These are phyloP conservation scores for Montipora cactus DNA, from an alignment of 64 coral and sea anemone species.

Conservation along the genomic window DNA sequence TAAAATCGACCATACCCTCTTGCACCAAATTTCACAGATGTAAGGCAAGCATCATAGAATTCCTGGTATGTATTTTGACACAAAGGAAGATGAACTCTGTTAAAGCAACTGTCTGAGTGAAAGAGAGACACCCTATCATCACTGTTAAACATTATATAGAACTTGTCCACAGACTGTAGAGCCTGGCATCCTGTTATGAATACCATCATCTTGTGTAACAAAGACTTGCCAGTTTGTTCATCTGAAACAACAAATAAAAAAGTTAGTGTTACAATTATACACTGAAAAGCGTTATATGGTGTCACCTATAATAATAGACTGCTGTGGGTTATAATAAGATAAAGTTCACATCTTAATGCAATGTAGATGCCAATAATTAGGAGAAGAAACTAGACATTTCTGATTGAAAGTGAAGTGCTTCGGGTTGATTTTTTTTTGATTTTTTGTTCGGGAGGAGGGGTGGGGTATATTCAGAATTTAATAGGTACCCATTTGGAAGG, in stretches of 20 bases:
- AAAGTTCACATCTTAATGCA: conserved; percentile 10
- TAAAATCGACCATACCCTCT: conserved; percentile 42
- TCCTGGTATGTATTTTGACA: conserved; percentile 38
- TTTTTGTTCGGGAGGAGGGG: conserved; percentile 11
- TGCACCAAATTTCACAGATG: conserved; percentile 19
- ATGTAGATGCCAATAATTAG: conserved; percentile 6
- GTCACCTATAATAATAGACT: conserved; percentile 6
- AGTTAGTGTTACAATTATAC: conserved; percentile 12
- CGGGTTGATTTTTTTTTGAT: background rate
- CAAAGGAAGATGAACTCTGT: conserved; percentile 12
- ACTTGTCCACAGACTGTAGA: conserved; percentile 4
- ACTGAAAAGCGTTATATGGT: background rate
- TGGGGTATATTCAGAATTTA: conserved; percentile 14
- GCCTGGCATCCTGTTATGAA: background rate
- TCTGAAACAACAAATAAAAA: conserved; percentile 14
- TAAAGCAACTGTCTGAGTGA: conserved; percentile 53
- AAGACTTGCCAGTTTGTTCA: conserved; percentile 1
- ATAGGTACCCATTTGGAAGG: conserved; percentile 18
- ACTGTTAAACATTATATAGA: conserved; percentile 27
- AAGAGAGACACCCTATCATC: conserved; percentile 12
- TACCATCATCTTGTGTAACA: background rate
- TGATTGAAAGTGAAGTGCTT: background rate
- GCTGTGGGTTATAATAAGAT: background rate
- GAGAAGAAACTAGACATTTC: conserved; percentile 13
- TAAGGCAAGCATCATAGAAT: conserved; percentile 30